Evolutionary conservation across 2,797 vertebrate species (phyloP).

Genomic region (Schizothorax lantsangensis): DNA sequence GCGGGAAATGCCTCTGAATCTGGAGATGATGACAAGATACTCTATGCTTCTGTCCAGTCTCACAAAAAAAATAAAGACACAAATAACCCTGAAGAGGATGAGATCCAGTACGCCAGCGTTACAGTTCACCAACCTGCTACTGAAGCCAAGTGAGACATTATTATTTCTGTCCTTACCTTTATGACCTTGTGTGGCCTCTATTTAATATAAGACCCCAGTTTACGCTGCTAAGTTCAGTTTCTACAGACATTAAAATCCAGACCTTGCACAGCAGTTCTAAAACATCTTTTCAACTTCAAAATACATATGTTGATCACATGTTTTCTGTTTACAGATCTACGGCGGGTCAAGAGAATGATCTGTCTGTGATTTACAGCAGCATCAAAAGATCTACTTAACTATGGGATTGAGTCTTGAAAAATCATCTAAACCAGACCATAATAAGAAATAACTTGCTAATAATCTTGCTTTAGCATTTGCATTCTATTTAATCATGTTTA

Average conservation of each 20-base stretch:
- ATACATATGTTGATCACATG: no score
- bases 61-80: not conserved
- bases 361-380: slow-evolving; percentile 26
- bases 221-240: no score
- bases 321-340: not conserved
- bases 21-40: not conserved
- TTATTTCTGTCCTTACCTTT: not conserved
- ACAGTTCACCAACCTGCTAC: not conserved
- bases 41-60: not conserved
- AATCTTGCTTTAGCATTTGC: not conserved
- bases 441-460: no score
- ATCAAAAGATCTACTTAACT: not conserved
- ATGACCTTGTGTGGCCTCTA: no score
- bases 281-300: not conserved
- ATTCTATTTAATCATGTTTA: not conserved
- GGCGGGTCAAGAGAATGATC: not conserved
- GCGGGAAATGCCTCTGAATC: not conserved
- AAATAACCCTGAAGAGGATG: not conserved
- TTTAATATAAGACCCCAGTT: no score
- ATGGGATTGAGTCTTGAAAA: not conserved
- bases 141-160: not conserved
- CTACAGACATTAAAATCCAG: not conserved
- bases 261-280: not conserved
- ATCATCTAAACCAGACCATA: no score
- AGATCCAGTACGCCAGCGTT: slow-evolving; percentile 20